Evolutionary conservation across 2,113 vertebrate species (phyloP), one percentile per base, ranked within the genome.

Genomic region (Antigone vipio): DNA sequence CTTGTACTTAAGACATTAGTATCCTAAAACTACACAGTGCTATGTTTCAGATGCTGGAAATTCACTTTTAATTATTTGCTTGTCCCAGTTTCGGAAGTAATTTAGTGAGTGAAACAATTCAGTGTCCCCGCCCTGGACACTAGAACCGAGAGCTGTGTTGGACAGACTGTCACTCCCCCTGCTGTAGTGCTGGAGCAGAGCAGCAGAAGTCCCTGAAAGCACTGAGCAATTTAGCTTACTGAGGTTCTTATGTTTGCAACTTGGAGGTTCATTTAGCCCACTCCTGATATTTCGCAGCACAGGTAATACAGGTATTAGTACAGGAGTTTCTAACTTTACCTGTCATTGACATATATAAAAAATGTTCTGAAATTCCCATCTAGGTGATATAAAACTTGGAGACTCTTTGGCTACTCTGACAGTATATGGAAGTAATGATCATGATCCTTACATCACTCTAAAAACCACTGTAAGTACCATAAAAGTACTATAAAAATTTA

Each of bases 391-490:
- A 56, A 98, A 98, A 73, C 98, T 99, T 12, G 99, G 98, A 19
- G 99, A 99, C 85, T 98, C 98, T 88, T 98, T 99, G 81, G 98
- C 99, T 74, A 98, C 99, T 7, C 98, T 99, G 71, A 97, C 99
- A 1, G 99, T 99, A 12, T 99, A 98, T 87, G 98, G 98, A 85
- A 98, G 88, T 67, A 99, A 99, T 40, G 99, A 99, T 12, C 98
- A 99, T 12, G 99, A 99, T 96, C 99, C 99, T 47, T 99, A 99
- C 20, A 97, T 99, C 96, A 99, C 99, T 69, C 95, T 99, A 14
- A 99, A 99, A 98, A 98, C 99, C 45, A 99, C 99, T 63, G 99
- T 99, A 95, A 98, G 98, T 97, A 45, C 42, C 91, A 32, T 34
- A 56, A 74, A 76, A 64, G 98, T 97, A 45, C 42, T 92, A 32